Evolutionary conservation across 2,797 vertebrate genomes (phyloP).

Genomic region (Limosa lapponica): DNA sequence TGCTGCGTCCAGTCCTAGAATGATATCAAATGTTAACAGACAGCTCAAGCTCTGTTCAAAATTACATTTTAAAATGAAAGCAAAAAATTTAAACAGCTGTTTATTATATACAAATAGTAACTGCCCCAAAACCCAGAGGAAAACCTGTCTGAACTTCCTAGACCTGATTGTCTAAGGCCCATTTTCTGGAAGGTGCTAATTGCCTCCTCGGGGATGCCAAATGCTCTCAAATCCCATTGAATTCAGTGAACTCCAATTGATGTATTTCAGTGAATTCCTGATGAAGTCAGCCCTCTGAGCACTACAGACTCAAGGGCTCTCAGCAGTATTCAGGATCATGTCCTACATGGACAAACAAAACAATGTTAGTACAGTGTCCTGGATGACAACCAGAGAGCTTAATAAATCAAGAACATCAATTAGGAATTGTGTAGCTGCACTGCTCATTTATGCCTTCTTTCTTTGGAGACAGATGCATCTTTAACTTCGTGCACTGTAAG

Average conservation of each 20-base stretch:
- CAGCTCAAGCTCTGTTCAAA: not conserved
- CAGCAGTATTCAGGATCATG: not conserved
- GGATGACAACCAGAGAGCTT: not conserved
- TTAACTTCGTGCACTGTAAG: not conserved
- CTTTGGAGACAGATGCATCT: not conserved
- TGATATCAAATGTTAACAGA: not conserved
- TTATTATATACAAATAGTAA: constrained; percentile 8
- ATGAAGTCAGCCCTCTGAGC: constrained; percentile 10
- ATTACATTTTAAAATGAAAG: not conserved
- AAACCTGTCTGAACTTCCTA: constrained; percentile 33
- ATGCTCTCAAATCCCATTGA: constrained; percentile 48
- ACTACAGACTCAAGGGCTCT: not conserved
- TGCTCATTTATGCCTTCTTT: not conserved
- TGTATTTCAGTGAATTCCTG: constrained; percentile 45
- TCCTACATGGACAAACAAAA: not conserved
- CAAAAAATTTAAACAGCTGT: not conserved
- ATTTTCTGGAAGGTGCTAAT: constrained; percentile 54
- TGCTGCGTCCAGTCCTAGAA: not conserved
- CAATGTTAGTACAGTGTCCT: not conserved
- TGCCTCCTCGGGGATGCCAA: constrained; percentile 55
- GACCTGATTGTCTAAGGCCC: not conserved
- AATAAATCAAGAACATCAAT: constrained; percentile 35
- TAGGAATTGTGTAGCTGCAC: not conserved
- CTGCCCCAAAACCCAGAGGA: not conserved
- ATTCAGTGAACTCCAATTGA: constrained; percentile 44